Percentiles rank a stretch among this genome's conserved stretches.
phyloP scores from a whole-genome alignment of 1,140 invertebrate genomes.

The Tenebrio molitor region DNA sequence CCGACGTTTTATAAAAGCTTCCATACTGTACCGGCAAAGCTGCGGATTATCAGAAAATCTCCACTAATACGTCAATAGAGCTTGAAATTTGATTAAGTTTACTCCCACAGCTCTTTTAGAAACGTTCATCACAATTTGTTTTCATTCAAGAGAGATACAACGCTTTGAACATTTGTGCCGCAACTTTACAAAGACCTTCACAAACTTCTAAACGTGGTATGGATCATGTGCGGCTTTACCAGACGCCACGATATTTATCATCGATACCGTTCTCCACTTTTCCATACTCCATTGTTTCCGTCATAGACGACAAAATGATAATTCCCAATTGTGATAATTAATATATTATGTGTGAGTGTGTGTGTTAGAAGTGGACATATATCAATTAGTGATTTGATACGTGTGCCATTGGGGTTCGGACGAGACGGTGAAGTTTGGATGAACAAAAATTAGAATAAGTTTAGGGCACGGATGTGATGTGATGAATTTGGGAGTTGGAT shows the following conservation, averaged over 20 bases:
- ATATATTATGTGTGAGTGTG: too few relatives aligned
- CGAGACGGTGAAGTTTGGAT: constrained; percentile 16
- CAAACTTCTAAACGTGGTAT: constrained; percentile 30
- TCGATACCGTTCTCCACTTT: background rate
- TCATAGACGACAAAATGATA: background rate
- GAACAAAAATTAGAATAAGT: constrained; percentile 46
- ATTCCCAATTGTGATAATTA: background rate
- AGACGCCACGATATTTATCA: constrained; percentile 40
- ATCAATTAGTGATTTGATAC: too few relatives aligned
- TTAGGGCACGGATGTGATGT: constrained; percentile 23
- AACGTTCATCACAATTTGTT: constrained; percentile 55
- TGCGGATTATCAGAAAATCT: constrained; percentile 63
- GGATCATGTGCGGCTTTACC: constrained; percentile 40
- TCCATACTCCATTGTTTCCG: constrained; percentile 11
- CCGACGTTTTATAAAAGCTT: constrained; percentile 46
- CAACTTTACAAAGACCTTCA: constrained; percentile 23
- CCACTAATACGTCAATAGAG: constrained; percentile 64
- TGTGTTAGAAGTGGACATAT: too few relatives aligned
- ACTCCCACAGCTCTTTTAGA: constrained; percentile 58
- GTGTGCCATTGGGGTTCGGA: too few relatives aligned
- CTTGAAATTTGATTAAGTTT: constrained; percentile 65
- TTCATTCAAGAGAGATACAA: constrained; percentile 39
- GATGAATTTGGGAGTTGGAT: constrained; percentile 37
- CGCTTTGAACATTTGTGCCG: constrained; percentile 3
- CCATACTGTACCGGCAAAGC: constrained; percentile 50